Conservation (phyloP, 2,888 invertebrate genomes). For the Cheiracanthium punctorium region DNA sequence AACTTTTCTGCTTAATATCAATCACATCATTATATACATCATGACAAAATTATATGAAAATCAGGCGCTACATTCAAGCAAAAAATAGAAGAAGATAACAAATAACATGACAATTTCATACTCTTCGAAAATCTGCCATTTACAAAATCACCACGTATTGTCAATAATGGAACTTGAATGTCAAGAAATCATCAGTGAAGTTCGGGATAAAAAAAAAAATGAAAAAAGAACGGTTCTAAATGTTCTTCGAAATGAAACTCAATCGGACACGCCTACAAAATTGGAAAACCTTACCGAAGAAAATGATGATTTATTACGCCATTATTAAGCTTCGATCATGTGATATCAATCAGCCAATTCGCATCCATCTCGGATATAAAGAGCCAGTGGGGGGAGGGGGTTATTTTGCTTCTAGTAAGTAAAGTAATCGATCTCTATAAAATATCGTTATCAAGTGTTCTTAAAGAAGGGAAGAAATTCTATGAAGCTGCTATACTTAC, state of each 20-base stretch:
- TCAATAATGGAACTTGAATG: not conserved
- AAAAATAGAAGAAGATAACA: too few relatives aligned
- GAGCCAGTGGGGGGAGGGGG: too few relatives aligned
- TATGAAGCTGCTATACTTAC: too few relatives aligned
- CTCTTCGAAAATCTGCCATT: too few relatives aligned
- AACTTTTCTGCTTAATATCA: too few relatives aligned
- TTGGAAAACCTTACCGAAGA: conserved; percentile 30
- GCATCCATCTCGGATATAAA: conserved; percentile 38
- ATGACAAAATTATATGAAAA: too few relatives aligned
- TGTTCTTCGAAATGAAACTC: not conserved
- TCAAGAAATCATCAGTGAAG: not conserved
- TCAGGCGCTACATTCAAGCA: too few relatives aligned
- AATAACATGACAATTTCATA: too few relatives aligned
- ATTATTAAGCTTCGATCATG: conserved; percentile 47
- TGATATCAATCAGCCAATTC: conserved; percentile 41
- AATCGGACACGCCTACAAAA: conserved; percentile 42
- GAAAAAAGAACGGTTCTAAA: not conserved
- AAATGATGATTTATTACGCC: conserved; percentile 61
- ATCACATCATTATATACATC: too few relatives aligned
- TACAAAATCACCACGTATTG: not conserved
- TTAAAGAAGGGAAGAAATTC: too few relatives aligned
- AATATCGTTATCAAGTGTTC: not conserved
- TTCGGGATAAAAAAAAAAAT: not conserved
- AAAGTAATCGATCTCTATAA: not conserved
- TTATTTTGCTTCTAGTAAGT: too few relatives aligned